phyloP scores from a whole-genome alignment of 2,113 vertebrate genomes.

The Telmatochromis sp. region DNA sequence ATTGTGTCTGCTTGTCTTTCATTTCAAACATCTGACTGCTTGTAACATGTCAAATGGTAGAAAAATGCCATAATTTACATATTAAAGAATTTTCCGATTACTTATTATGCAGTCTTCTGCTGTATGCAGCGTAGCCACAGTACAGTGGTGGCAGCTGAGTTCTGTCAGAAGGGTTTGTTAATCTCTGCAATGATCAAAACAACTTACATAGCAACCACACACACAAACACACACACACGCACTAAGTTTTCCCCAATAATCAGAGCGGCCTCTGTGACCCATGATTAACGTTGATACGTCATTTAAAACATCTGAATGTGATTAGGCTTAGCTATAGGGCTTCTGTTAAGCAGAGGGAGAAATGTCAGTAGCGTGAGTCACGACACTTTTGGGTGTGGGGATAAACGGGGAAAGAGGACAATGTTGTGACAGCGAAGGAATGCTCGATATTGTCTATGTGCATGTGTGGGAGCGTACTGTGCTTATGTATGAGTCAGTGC shows the following conservation, averaged over 20 bases:
- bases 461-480: not conserved
- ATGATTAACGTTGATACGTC: not conserved
- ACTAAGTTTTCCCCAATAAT: not conserved
- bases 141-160: not conserved
- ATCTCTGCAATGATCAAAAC: not conserved
- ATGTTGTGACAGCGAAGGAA: not conserved
- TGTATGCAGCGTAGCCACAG: not conserved
- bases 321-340: not conserved
- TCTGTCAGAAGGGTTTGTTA: not conserved
- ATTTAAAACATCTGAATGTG: not conserved
- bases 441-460: not conserved
- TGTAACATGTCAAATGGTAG: not conserved
- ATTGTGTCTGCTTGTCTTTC: not conserved
- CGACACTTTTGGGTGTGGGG: not conserved
- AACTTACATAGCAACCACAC: not conserved
- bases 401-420: not conserved
- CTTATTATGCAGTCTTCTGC: not conserved
- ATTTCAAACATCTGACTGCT: not conserved
- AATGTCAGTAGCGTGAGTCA: constrained; percentile 17
- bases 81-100: not conserved
- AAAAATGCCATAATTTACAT: not conserved
- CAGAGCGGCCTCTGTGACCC: not conserved
- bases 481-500: not conserved
- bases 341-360: not conserved
- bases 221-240: not conserved